Base-by-base conservation (phyloP, 2,888 invertebrate genomes). In the Diarsia brunnea region DNA sequence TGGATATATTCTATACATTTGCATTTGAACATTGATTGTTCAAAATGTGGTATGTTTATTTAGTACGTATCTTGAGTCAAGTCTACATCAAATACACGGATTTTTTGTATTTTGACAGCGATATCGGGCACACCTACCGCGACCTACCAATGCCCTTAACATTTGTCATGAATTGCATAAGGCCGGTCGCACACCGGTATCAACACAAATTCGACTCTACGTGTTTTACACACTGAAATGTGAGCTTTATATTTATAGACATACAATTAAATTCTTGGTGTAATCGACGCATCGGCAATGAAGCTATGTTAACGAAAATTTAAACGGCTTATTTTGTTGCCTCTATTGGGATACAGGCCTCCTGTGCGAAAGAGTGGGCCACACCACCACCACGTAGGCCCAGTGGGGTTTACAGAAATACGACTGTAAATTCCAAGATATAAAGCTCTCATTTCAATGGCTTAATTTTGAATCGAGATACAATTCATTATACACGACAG, bases 1-100 rank as follows among this genome's bases (percentile, higher is more conserved):
- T 86, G 78, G 19, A 66, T 16, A 63, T 70, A 72, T 66, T 24
- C 69, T 65, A 63, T 51, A 61, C 27, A 47, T n/a, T 27, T 43
- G 31, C 45, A 27, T 65, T 19, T 69, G 78, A 58, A 65, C 53
- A 61, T 64, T 65, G 60, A 78, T 78, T 65, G 24, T 69, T 69
- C 31, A 27, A 69, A 79, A 27, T 21, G 31, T 69, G 16, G 45
- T 45, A 24, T 58, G 24, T 71, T n/a, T 61, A n/a, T 49, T 60
- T 72, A 19, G 19, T 60, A 10, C n/a, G 53, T 75, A 84, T 80
- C 66, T 84, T 72, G 49, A 43, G 63, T 58, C 47, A 64, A 55
- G 63, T 79, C n/a, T 49, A 64, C 72, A 19, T 55, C 19, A 66
- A 47, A 78, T 78, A 53, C 53, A 70, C 53, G n/a, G 49, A 69